Evolutionary conservation across 2,797 vertebrate species (phyloP).

Genomic region (Galaxias olidus): DNA sequence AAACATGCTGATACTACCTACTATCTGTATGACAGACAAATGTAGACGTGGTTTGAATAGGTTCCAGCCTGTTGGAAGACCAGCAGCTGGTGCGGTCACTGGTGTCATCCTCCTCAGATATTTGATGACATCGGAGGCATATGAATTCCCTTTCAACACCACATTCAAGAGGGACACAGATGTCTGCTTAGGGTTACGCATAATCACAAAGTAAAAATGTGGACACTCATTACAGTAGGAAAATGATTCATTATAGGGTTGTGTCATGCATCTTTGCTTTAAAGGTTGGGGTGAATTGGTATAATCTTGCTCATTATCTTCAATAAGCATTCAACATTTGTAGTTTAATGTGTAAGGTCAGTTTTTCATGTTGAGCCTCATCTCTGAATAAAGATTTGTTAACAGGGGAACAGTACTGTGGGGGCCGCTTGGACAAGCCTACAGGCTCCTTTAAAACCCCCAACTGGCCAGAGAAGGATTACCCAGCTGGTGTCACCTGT

Average conservation of each 20-base stretch:
- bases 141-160: conserved; percentile 28
- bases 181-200: conserved; percentile 23
- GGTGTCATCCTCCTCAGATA: conserved; percentile 27
- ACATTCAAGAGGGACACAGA: conserved; percentile 15
- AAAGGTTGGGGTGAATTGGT: not conserved
- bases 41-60: not conserved
- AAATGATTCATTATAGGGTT: conserved; percentile 26
- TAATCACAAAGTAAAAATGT: conserved; percentile 33
- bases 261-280: conserved; percentile 17
- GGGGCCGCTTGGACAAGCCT: conserved; percentile 87
- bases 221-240: conserved; percentile 23
- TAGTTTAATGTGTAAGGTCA: not conserved
- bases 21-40: conserved; percentile 17
- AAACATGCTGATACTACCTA: conserved; percentile 24
- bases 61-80: conserved; percentile 7
- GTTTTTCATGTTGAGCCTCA: not conserved
- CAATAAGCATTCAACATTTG: not conserved
- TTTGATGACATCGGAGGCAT: conserved; percentile 24
- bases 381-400: not conserved
- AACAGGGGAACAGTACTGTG: conserved; percentile 95
- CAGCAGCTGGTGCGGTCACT: conserved; percentile 23
- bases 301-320: not conserved
- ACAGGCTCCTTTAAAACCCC: conserved; percentile 92
- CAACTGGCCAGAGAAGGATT: conserved; percentile 97
- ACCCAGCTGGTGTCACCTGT: conserved; percentile 93